Conservation (phyloP, 2,113 vertebrate genomes). For the Cochlearius cochlearius region DNA sequence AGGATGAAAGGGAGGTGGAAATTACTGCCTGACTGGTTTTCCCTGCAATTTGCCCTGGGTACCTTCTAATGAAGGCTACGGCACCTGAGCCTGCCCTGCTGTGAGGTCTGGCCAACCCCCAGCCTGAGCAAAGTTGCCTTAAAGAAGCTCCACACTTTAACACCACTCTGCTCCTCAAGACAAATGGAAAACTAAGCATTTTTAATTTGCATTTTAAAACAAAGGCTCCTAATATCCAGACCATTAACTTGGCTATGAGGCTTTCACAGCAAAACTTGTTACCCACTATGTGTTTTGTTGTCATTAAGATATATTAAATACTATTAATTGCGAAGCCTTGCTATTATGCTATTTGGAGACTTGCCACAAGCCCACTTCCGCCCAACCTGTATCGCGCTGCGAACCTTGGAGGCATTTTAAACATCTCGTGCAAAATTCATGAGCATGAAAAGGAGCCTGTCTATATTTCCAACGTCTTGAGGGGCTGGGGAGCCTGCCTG, state of each 20-base stretch:
- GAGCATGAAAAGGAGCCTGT: not conserved
- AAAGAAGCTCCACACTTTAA: not conserved
- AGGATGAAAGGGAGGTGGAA: not conserved
- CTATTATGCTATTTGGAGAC: conserved; percentile 38
- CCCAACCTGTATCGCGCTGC: not conserved
- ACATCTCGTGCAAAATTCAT: conserved; percentile 16
- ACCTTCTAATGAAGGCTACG: not conserved
- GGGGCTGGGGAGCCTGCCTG: not conserved
- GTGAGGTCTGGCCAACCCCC: not conserved
- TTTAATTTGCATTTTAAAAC: conserved; percentile 57
- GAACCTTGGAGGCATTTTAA: conserved; percentile 13
- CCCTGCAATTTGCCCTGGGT: not conserved
- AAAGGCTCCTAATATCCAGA: conserved; percentile 41
- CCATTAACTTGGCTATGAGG: conserved; percentile 45
- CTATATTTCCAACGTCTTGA: not conserved
- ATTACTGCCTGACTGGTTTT: not conserved
- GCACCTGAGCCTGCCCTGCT: not conserved
- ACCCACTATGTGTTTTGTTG: not conserved
- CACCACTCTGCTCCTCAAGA: not conserved
- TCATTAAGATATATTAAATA: conserved; percentile 48
- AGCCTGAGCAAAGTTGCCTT: not conserved
- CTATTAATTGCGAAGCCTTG: conserved; percentile 14
- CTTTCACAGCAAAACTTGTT: conserved; percentile 43
- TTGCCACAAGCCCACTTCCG: not conserved
- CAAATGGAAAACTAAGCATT: conserved; percentile 9